Evolutionary conservation across 2,888 invertebrate genomes (phyloP), one percentile per base, ranked within the genome.

Genomic region (Idaea biselata): DNA sequence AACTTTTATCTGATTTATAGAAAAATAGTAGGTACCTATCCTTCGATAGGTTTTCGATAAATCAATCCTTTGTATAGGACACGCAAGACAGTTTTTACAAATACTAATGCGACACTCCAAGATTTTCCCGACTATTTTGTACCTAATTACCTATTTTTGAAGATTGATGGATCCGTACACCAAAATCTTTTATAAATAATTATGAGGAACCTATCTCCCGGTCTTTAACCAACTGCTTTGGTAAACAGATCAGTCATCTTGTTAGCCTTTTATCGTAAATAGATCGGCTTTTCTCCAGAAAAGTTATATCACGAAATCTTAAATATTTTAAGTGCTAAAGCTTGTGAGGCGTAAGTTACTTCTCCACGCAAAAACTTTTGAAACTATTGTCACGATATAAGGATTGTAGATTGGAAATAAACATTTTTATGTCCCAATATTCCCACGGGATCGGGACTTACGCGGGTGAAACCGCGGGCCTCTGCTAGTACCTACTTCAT

Each of bases 111-210:
- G 44, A 14, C 44, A 44, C 44, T 44, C 44, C 44, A 8, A 11
- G 44, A 44, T 44, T 44, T 44, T 44, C 33, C 3, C 33, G 8
- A 11, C 11, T 11, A 44, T 44, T 44, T 44, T 11, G 25, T 25
- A 25, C 25, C 25, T 3, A 44, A 3, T 11, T 33, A 33, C 7
- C 33, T 44, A 44, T 44, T 8, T 44, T 44, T 44, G 44, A 3
- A 44, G 44, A 44, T 44, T 44, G 44, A 44, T 44, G 11, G 44
- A 44, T 44, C n/a, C 8, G 44, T 44, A 44, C 8, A 44, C 11
- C 44, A 44, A 44, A 44, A 44, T 44, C 44, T 44, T 44, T 44
- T 44, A 44, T 44, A 44, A 44, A 44, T 44, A 44, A 44, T 44
- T 44, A 44, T 44, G 44, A 44, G 44, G 44, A 14, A 44, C 44